Evolutionary conservation across 2,888 invertebrate genomes (phyloP), one percentile per base, ranked within the genome.

Genomic region (Drosophila robusta): DNA sequence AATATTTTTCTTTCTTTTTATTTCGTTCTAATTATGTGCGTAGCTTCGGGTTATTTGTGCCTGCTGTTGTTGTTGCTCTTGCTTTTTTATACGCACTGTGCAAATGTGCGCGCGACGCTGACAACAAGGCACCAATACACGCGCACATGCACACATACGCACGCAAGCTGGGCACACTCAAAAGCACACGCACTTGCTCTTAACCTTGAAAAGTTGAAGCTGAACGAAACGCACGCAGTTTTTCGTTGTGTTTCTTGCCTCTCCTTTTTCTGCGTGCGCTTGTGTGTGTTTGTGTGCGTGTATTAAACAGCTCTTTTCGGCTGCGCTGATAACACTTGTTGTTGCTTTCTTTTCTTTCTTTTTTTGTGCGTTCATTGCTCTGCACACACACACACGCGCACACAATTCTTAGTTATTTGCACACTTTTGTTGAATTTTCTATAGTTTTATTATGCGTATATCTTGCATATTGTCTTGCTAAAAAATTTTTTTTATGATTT

Each of bases 171-270:
- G 34, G 34, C 46, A 56, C 61, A 66, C 54, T 70, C 50, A 54
- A 52, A 52, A 54, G 63, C 78, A 75, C 80, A 86, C 89, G 87
- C 84, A 85, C 89, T 88, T 88, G 83, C 71, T 80, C 80, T 88
- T 85, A 85, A 85, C 84, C 84, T 85, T 85, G 84, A 88, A 88
- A 83, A 75, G 50, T 49, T 58, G 58, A 70, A 57, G 49, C 61
- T 61, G 38, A 61, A 64, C 65, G 47, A 54, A 60, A 60, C 75
- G 70, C 72, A 64, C 70, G 57, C 72, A 67, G 73, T 51, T 70
- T 70, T 55, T 41, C 11, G 56, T 57, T 58, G 42, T 70, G 32
- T 68, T 61, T 46, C 58, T 55, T 58, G 55, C 47, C 18, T 80
- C 52, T 64, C 62, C 61, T 79, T 76, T 64, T 50, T 3, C 16